Evolutionary conservation across 2,113 vertebrate species (phyloP), one percentile per base, ranked within the genome.

Genomic region (Rhegmatorhina hoffmannsi): DNA sequence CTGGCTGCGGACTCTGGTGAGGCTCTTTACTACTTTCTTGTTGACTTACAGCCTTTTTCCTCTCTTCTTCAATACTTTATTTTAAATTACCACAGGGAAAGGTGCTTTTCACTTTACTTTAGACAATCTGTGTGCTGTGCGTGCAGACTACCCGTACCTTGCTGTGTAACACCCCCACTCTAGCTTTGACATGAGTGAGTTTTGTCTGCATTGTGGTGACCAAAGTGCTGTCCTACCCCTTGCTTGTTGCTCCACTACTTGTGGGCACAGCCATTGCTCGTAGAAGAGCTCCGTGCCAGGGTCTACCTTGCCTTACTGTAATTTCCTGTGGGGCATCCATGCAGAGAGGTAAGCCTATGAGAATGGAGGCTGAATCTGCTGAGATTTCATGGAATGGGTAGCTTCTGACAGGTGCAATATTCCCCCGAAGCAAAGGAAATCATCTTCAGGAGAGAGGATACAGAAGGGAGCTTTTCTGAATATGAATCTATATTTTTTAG

Each of bases 1-100:
- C 98, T 99, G 99, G 99, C 98, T 99, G 95, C 98, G 99, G 98
- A 99, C 99, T 97, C 98, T 99, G 99, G 99, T 99, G 98, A 98
- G 98, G 87, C 75, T 81, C 77, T 95, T 87, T 28, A 33, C 77
- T 95, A 38, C 38, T 95, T 97, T 85, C 66, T 84, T 72, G 6
- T 68, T 95, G n/a, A 33, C 34, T 89, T 86, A 21, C 19, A 69
- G 28, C 49, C 50, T 59, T 92, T 68, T 76, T 80, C 20, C 50
- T 69, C 46, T 90, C 67, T 89, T 89, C 18, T 60, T 38, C 52
- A 12, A 18, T 74, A 23, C 28, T 74, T 46, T 36, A 11, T 86
- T 82, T 90, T 66, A 81, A 88, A 68, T 58, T 59, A 60, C 43
- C 7, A 6, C 2, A 7, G 40, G 43, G 28, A 69, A 58, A n/a